These are phyloP conservation scores for Semaprochilodus insignis DNA, from an alignment of 2,797 vertebrate genomes.

Conservation along the genomic window DNA sequence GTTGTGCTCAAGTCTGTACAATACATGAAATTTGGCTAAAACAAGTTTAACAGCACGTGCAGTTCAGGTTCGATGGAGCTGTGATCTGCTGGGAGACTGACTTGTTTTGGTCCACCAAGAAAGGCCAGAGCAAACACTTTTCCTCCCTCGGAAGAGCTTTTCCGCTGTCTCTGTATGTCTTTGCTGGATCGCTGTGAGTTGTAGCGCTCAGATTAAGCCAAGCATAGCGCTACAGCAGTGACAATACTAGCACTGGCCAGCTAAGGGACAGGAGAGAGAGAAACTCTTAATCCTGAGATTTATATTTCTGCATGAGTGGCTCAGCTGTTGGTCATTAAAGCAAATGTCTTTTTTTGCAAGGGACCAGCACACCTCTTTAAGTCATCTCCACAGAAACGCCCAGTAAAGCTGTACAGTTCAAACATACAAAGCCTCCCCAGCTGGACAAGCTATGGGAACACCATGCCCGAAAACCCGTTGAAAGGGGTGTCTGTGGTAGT, in stretches of 20 bases:
- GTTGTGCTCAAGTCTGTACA: too few relatives aligned
- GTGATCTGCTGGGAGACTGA: too few relatives aligned
- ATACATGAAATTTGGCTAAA: too few relatives aligned
- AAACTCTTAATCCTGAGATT: conserved; percentile 37
- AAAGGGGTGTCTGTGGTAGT: background rate
- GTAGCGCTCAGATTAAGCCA: conserved; percentile 16
- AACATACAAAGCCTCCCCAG: conserved; percentile 38
- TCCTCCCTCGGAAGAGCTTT: background rate
- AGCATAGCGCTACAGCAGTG: conserved; percentile 18
- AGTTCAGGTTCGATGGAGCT: too few relatives aligned
- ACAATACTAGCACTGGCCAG: background rate
- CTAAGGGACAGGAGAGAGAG: conserved; percentile 9
- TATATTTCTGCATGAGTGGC: conserved; percentile 17
- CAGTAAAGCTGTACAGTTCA: conserved; percentile 53
- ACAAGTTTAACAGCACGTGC: too few relatives aligned
- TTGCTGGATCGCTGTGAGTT: background rate
- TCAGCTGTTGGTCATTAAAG: conserved; percentile 25
- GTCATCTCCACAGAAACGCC: conserved; percentile 51
- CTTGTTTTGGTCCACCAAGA: too few relatives aligned
- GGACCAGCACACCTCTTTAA: conserved; percentile 8
- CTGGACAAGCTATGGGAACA: conserved; percentile 23
- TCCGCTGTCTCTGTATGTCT: background rate
- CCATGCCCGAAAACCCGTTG: background rate
- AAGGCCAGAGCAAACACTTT: background rate
- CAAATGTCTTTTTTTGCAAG: conserved; percentile 12